phyloP scores from a whole-genome alignment of 1,140 invertebrate species.

The Pogonus chalceus region DNA sequence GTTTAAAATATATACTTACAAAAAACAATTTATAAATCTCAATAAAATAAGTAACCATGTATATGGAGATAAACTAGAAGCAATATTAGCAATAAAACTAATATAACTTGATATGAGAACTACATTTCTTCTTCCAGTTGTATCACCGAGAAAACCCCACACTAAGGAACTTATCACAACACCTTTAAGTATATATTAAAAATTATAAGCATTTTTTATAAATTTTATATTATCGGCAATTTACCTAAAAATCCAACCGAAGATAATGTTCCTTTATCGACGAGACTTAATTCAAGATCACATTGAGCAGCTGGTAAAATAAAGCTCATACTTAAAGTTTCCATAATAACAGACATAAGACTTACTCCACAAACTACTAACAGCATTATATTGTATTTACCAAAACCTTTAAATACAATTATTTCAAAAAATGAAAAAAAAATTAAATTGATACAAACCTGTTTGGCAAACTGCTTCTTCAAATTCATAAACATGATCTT shows the following conservation, averaged over 20 bases:
- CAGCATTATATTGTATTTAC: conserved; percentile 28
- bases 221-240: too few species aligned
- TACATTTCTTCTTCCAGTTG: conserved; percentile 34
- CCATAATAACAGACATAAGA: conserved; percentile 31
- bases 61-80: conserved; percentile 45
- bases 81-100: conserved; percentile 45
- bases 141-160: conserved; percentile 34
- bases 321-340: conserved; percentile 32
- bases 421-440: too few species aligned
- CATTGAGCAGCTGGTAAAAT: conserved; percentile 35
- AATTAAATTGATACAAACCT: too few species aligned
- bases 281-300: conserved; percentile 28
- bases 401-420: too few species aligned
- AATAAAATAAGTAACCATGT: conserved; percentile 49
- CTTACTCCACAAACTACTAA: conserved; percentile 27
- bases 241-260: conserved; percentile 31
- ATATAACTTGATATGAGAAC: conserved; percentile 46
- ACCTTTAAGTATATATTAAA: too few species aligned
- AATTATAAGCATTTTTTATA: too few species aligned
- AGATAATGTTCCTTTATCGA: conserved; percentile 30
- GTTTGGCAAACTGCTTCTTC: too few species aligned
- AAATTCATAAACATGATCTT: too few species aligned
- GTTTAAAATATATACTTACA: too few species aligned
- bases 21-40: conserved; percentile 52
- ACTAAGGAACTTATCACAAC: conserved; percentile 29